These are phyloP conservation scores for Vanessa atalanta DNA, from an alignment of 1,140 invertebrate genomes.

Conservation along the genomic window DNA sequence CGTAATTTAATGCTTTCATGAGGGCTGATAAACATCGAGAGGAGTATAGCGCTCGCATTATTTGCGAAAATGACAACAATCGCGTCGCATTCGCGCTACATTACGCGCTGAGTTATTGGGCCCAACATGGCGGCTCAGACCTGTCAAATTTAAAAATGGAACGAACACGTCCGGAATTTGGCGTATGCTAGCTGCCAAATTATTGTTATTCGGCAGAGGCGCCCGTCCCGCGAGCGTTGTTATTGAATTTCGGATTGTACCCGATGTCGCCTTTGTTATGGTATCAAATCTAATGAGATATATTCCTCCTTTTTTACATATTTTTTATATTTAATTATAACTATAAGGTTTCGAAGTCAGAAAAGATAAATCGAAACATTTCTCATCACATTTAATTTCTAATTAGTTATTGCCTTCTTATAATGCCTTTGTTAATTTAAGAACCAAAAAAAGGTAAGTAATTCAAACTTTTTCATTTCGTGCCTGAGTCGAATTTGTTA, in stretches of 20 bases:
- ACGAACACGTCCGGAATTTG: slow-evolving; percentile 72
- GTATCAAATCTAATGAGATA: slow-evolving; percentile 62
- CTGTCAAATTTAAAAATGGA: slow-evolving; percentile 80
- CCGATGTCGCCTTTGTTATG: slow-evolving; percentile 65
- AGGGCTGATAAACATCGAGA: slow-evolving; percentile 66
- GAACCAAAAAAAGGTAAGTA: not conserved
- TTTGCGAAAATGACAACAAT: slow-evolving; percentile 74
- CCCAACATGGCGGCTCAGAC: slow-evolving; percentile 58
- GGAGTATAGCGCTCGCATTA: slow-evolving; percentile 65
- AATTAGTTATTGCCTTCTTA: not conserved
- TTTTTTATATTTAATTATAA: not conserved
- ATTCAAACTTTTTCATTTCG: slow-evolving; percentile 7
- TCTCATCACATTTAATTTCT: no score
- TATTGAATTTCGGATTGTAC: slow-evolving; percentile 74
- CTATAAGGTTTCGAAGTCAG: not conserved
- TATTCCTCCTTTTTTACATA: slow-evolving; percentile 13
- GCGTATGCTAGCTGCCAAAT: slow-evolving; percentile 74
- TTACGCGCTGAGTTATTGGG: slow-evolving; percentile 71
- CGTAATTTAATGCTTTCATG: slow-evolving; percentile 47
- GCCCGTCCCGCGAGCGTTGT: slow-evolving; percentile 56
- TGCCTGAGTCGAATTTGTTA: slow-evolving; percentile 12
- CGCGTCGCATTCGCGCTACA: slow-evolving; percentile 64
- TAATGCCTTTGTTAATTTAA: not conserved
- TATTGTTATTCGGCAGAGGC: slow-evolving; percentile 75
- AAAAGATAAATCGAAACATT: not conserved